phyloP scores from a whole-genome alignment of 1,140 invertebrate genomes.

The Nasonia longicornis region DNA sequence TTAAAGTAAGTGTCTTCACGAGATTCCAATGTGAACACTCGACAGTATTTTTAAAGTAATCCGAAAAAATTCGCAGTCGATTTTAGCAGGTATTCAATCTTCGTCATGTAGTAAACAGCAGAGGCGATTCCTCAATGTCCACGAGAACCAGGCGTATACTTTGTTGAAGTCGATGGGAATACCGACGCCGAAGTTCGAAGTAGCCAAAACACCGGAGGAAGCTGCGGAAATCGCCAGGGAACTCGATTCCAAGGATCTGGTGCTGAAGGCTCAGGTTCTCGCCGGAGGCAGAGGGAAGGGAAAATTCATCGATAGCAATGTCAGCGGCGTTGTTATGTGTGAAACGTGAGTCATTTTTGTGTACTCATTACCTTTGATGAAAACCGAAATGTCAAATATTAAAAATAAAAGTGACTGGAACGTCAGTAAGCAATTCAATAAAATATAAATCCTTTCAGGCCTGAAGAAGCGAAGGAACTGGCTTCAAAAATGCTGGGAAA shows the following conservation, averaged over 20 bases:
- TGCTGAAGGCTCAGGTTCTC: constrained; percentile 96
- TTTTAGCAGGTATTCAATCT: constrained; percentile 5
- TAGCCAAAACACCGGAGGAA: constrained; percentile 88
- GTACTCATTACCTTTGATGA: background rate
- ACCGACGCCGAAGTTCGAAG: constrained; percentile 92
- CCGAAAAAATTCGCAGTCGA: constrained; percentile 7
- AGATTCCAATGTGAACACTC: background rate
- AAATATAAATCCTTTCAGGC: constrained; percentile 53
- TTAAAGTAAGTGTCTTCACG: constrained; percentile 31
- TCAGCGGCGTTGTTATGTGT: constrained; percentile 93
- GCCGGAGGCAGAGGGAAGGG: constrained; percentile 96
- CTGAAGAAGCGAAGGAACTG: constrained; percentile 87
- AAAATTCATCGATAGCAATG: constrained; percentile 89
- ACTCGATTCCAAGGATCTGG: constrained; percentile 86
- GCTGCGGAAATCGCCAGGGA: constrained; percentile 85
- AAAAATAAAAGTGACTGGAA: no score
- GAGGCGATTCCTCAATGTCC: constrained; percentile 88
- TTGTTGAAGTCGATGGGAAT: constrained; percentile 87
- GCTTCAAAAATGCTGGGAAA: constrained; percentile 92
- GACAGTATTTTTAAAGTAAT: background rate
- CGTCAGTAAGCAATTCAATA: background rate
- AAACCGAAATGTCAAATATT: background rate
- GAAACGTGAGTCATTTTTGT: constrained; percentile 78
- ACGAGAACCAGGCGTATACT: constrained; percentile 95
- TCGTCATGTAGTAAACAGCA: constrained; percentile 72